A percentile compares a stretch with the other conserved stretches of the same genome.
phyloP scores from a whole-genome alignment of 2,797 vertebrate species.

The Neostethus bicornis region DNA sequence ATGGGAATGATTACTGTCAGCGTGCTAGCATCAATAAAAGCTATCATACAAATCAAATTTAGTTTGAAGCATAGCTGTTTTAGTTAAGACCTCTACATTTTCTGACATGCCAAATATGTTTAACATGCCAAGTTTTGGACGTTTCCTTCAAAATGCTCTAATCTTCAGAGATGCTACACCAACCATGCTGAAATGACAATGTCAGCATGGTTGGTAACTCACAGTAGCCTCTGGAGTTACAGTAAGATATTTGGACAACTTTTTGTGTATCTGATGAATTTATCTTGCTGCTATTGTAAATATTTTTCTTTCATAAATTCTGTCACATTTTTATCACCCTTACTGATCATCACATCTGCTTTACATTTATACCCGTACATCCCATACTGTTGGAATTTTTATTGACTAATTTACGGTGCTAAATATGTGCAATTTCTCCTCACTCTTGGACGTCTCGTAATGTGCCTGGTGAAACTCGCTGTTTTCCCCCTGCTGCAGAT shows the following conservation, averaged over 20 bases:
- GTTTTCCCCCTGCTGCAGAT: background rate
- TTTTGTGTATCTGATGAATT: background rate
- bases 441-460: constrained; percentile 8
- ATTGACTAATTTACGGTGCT: constrained; percentile 12
- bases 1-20: background rate
- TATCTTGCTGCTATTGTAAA: background rate
- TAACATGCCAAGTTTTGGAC: no score
- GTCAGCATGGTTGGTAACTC: no score
- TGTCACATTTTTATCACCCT: background rate
- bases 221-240: no score
- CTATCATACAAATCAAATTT: background rate
- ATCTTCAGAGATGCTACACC: no score
- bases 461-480: constrained; percentile 1
- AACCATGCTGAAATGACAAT: no score
- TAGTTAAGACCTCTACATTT: no score
- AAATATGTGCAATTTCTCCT: background rate
- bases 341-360: background rate
- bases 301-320: background rate
- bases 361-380: constrained; percentile 4
- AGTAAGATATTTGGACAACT: no score
- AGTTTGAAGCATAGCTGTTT: no score
- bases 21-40: background rate
- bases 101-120: no score
- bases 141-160: no score
- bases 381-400: constrained; percentile 9